Conservation (phyloP, 2,797 vertebrate species). For the Allobates femoralis region DNA sequence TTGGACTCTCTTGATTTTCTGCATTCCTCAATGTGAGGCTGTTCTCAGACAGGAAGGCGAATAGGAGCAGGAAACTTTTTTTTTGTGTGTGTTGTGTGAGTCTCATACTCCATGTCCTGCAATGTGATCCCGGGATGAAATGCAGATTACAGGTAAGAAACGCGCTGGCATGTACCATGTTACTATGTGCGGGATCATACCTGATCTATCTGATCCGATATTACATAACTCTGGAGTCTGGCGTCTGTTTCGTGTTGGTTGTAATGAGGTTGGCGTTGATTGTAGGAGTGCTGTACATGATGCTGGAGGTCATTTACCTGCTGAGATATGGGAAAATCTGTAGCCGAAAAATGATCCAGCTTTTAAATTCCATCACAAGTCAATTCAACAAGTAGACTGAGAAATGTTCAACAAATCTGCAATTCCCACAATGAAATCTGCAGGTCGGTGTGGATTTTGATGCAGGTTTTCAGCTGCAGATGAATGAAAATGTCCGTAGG, state of each 20-base stretch:
- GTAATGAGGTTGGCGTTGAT: not conserved
- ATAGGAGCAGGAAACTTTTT: slow-evolving; percentile 41
- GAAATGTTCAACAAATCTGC: too few species aligned
- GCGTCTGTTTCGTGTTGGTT: not conserved
- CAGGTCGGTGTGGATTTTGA: too few species aligned
- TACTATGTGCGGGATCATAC: not conserved
- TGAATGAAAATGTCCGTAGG: too few species aligned
- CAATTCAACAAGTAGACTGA: too few species aligned
- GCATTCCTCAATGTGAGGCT: slow-evolving; percentile 77
- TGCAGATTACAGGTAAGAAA: slow-evolving; percentile 77
- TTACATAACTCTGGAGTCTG: not conserved
- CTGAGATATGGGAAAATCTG: too few species aligned
- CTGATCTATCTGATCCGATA: not conserved
- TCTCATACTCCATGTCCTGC: slow-evolving; percentile 66
- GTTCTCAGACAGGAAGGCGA: slow-evolving; percentile 58
- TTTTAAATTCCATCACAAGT: too few species aligned
- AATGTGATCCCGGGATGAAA: slow-evolving; percentile 72
- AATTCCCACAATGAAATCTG: too few species aligned
- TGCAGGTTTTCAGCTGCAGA: too few species aligned
- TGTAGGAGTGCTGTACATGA: too few species aligned
- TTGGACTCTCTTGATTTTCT: slow-evolving; percentile 74
- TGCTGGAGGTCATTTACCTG: too few species aligned
- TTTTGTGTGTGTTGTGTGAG: slow-evolving; percentile 31
- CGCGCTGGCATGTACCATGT: not conserved
- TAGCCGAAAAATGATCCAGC: too few species aligned